Evolutionary conservation across 2,888 invertebrate species (phyloP).

Genomic region (Cataglyphis rosenhaueri): DNA sequence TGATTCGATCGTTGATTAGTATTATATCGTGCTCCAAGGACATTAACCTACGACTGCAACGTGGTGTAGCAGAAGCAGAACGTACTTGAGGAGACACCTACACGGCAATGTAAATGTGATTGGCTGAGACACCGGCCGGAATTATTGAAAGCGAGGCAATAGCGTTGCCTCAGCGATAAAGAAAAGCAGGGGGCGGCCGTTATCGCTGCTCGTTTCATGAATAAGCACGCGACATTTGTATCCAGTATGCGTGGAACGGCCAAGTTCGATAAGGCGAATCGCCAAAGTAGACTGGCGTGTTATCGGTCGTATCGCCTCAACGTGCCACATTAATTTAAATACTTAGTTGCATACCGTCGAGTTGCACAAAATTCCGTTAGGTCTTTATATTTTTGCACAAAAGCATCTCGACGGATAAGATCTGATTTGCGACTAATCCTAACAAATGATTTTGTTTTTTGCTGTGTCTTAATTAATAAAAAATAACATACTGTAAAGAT

Average conservation of each 20-base stretch:
- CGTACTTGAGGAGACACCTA: slow-evolving; percentile 64
- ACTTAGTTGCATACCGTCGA: slow-evolving; percentile 61
- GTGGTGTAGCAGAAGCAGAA: slow-evolving; percentile 21
- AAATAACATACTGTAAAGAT: neutral
- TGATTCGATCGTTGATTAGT: slow-evolving; percentile 23
- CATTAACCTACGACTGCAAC: slow-evolving; percentile 7
- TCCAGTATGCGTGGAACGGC: slow-evolving; percentile 67
- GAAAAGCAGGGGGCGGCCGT: slow-evolving; percentile 69
- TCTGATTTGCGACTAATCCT: neutral
- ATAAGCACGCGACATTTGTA: slow-evolving; percentile 73
- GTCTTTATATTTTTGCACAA: slow-evolving; percentile 7
- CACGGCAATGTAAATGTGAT: slow-evolving; percentile 66
- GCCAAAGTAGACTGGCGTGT: slow-evolving; percentile 69
- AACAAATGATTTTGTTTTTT: slow-evolving; percentile 2
- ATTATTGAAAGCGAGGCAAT: slow-evolving; percentile 72
- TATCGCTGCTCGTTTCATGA: slow-evolving; percentile 74
- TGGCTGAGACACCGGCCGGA: slow-evolving; percentile 63
- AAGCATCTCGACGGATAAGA: slow-evolving; percentile 2
- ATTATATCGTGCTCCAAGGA: neutral
- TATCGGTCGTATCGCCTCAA: slow-evolving; percentile 70
- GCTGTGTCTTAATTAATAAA: neutral
- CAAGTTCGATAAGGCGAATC: slow-evolving; percentile 74
- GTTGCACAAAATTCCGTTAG: slow-evolving; percentile 19
- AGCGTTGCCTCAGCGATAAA: slow-evolving; percentile 66
- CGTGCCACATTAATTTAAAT: slow-evolving; percentile 74